These are phyloP conservation scores for Ptiloglossa arizonensis DNA, from an alignment of 1,140 invertebrate genomes.

Conservation along the genomic window DNA sequence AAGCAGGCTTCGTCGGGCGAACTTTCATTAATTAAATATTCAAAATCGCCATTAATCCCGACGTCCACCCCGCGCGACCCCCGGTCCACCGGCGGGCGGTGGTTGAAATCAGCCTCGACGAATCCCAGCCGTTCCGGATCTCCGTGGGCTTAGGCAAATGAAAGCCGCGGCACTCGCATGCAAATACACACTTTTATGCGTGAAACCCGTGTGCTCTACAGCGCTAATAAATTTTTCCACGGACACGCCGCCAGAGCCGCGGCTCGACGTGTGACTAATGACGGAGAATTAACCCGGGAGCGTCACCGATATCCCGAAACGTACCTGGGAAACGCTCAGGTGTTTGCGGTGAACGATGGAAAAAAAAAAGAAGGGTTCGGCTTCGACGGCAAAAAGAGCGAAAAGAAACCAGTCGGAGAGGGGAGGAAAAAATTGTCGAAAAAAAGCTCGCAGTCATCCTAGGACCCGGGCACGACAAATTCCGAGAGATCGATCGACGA, in stretches of 20 bases:
- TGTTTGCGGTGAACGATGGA: slow-evolving; percentile 42
- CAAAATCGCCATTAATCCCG: slow-evolving; percentile 73
- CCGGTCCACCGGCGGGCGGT: slow-evolving; percentile 29
- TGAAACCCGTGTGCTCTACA: slow-evolving; percentile 46
- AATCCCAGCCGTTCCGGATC: slow-evolving; percentile 63
- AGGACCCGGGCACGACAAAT: slow-evolving; percentile 55
- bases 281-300: slow-evolving; percentile 65
- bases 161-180: slow-evolving; percentile 66
- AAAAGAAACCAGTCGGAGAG: too few relatives aligned
- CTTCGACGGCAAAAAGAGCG: not conserved
- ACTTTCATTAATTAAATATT: slow-evolving; percentile 73
- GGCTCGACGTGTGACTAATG: slow-evolving; percentile 69
- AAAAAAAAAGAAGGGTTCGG: slow-evolving; percentile 8
- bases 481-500: slow-evolving; percentile 52
- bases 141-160: slow-evolving; percentile 70
- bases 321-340: slow-evolving; percentile 59
- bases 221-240: slow-evolving; percentile 75
- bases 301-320: slow-evolving; percentile 36
- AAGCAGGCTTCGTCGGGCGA: slow-evolving; percentile 22
- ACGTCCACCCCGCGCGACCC: not conserved
- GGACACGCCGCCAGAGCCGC: slow-evolving; percentile 48
- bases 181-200: slow-evolving; percentile 72
- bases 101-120: slow-evolving; percentile 68
- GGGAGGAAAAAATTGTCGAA: slow-evolving; percentile 34
- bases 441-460: slow-evolving; percentile 29